These are phyloP conservation scores for Pelobates fuscus DNA, from an alignment of 2,113 vertebrate genomes.

Conservation along the genomic window DNA sequence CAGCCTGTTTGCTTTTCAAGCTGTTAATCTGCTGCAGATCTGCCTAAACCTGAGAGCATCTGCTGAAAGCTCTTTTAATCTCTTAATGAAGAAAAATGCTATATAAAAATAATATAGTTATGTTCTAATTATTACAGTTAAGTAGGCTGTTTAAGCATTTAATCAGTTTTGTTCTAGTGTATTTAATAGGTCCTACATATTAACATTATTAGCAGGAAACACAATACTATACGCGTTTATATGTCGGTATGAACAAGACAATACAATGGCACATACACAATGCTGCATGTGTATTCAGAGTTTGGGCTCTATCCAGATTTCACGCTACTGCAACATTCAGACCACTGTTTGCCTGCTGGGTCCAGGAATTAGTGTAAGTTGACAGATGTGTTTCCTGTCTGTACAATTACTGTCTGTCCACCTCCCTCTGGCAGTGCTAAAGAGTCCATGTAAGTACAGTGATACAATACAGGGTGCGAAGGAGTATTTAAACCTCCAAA, in stretches of 20 bases:
- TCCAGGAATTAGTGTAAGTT: slow-evolving; percentile 56
- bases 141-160: no score
- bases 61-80: no score
- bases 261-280: not conserved
- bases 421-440: slow-evolving; percentile 61
- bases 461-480: slow-evolving; percentile 56
- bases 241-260: not conserved
- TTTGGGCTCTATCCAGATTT: slow-evolving; percentile 1
- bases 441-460: slow-evolving; percentile 45
- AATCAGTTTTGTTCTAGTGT: no score
- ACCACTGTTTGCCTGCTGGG: slow-evolving; percentile 60
- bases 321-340: slow-evolving; percentile 21
- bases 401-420: slow-evolving; percentile 59
- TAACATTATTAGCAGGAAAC: no score
- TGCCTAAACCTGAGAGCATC: no score
- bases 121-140: no score
- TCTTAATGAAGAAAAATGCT: no score
- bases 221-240: not conserved
- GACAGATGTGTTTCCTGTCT: slow-evolving; percentile 62
- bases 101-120: no score
- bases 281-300: not conserved
- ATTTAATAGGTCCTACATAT: no score
- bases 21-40: no score
- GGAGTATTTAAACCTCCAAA: slow-evolving; percentile 56
- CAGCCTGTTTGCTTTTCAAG: no score